These are phyloP conservation scores for Silurus lanzhouensis DNA, from an alignment of 2,797 vertebrate genomes.

Conservation along the genomic window DNA sequence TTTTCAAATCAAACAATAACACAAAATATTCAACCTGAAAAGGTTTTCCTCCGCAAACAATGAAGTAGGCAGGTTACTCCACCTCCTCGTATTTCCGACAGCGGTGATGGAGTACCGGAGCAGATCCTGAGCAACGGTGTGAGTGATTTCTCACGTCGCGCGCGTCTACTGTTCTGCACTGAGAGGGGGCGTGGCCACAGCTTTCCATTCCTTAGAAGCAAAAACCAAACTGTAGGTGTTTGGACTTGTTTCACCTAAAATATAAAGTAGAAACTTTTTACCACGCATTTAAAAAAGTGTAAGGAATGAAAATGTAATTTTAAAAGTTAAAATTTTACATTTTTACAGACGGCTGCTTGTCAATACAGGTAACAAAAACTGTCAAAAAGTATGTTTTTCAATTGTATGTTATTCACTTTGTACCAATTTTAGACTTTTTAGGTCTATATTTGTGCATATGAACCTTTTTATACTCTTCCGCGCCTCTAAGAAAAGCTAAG, in stretches of 20 bases:
- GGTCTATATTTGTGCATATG: background rate
- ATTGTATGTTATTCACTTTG: background rate
- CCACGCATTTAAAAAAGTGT: background rate
- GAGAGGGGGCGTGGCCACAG: conserved; percentile 6
- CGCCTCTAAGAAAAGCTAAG: background rate
- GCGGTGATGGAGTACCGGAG: no score
- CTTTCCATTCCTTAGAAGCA: background rate
- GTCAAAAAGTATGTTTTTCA: background rate
- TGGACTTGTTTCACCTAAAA: background rate
- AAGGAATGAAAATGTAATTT: background rate
- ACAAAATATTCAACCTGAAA: background rate
- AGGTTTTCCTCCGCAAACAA: background rate
- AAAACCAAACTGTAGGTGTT: background rate
- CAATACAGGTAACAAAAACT: background rate
- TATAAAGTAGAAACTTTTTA: background rate
- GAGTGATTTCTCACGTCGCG: conserved; percentile 24
- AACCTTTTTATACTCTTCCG: background rate
- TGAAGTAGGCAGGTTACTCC: background rate
- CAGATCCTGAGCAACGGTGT: background rate
- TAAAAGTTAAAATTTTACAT: background rate
- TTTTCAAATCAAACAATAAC: background rate
- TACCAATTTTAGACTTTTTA: background rate
- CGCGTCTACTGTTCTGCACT: background rate
- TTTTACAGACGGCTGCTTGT: background rate
- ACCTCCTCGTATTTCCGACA: background rate